These are phyloP conservation scores for Sphaerodactylus townsendi DNA, from an alignment of 2,113 vertebrate species.

Conservation along the genomic window DNA sequence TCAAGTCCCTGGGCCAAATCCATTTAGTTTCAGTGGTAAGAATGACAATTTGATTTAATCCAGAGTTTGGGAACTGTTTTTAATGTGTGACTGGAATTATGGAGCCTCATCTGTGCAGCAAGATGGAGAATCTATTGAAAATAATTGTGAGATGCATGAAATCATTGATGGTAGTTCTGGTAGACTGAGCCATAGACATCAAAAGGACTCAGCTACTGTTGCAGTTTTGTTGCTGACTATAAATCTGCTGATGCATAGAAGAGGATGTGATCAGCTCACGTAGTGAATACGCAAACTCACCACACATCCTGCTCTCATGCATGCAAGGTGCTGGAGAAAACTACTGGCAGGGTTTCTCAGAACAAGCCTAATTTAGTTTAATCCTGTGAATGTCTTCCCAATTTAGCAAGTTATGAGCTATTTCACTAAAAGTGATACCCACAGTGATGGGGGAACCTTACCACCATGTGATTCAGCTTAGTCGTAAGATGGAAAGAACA, in stretches of 20 bases:
- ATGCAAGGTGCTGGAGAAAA: not conserved
- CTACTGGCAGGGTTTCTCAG: not conserved
- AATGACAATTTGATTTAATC: no score
- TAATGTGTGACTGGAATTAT: accelerated
- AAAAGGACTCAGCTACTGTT: not conserved
- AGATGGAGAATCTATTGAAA: accelerated
- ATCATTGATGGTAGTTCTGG: not conserved
- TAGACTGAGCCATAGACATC: not conserved
- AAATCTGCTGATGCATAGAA: not conserved
- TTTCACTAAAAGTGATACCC: not conserved
- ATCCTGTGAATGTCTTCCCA: not conserved
- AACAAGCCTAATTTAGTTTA: not conserved
- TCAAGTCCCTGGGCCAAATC: no score
- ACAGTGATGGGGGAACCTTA: not conserved
- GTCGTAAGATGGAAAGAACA: not conserved
- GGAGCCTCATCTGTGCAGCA: not conserved
- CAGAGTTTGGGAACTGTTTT: no score
- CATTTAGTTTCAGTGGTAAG: no score
- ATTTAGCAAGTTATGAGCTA: accelerated
- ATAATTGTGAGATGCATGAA: not conserved
- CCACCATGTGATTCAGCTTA: accelerated
- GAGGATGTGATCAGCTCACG: not conserved
- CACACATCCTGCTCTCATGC: not conserved
- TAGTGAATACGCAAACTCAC: not conserved
- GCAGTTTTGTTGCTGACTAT: not conserved